phyloP scores from a whole-genome alignment of 2,888 invertebrate genomes.

The Athripsodes cinereus region DNA sequence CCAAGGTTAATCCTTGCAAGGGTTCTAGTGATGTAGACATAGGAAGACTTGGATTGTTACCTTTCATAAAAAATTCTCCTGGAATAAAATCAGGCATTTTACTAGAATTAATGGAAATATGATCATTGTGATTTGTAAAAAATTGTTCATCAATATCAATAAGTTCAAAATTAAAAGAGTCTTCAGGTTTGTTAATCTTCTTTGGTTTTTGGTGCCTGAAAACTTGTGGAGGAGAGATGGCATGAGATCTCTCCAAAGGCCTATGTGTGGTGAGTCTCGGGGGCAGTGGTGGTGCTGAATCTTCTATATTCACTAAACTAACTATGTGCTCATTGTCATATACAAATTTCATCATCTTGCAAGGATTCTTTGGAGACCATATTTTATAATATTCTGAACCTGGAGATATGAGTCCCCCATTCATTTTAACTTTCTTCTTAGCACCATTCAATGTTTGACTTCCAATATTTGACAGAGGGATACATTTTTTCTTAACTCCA shows the following conservation, averaged over 20 bases:
- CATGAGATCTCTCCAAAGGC: slow-evolving; percentile 66
- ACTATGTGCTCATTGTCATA: slow-evolving; percentile 48
- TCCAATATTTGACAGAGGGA: slow-evolving; percentile 51
- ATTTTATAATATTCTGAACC: slow-evolving; percentile 63
- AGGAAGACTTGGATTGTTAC: slow-evolving; percentile 32
- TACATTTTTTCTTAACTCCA: slow-evolving; percentile 52
- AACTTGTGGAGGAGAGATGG: slow-evolving; percentile 61
- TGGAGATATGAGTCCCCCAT: slow-evolving; percentile 49
- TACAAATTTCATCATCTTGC: slow-evolving; percentile 51
- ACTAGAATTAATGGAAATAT: slow-evolving; percentile 44
- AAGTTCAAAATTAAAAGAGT: slow-evolving; percentile 77
- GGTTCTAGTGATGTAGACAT: slow-evolving; percentile 42
- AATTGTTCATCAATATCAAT: slow-evolving; percentile 74
- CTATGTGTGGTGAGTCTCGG: slow-evolving; percentile 64
- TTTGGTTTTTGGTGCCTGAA: slow-evolving; percentile 63
- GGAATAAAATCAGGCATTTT: slow-evolving; percentile 46
- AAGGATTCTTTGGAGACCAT: slow-evolving; percentile 59
- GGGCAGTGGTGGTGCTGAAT: slow-evolving; percentile 62
- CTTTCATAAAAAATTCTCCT: slow-evolving; percentile 47
- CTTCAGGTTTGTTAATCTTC: slow-evolving; percentile 59
- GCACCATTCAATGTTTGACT: slow-evolving; percentile 48
- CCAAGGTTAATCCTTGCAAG: slow-evolving; percentile 31
- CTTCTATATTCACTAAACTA: slow-evolving; percentile 36
- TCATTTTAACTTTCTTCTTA: slow-evolving; percentile 59
- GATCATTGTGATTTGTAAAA: slow-evolving; percentile 39